A percentile compares a stretch with the other conserved stretches of the same genome.
Evolutionary conservation across 2,113 vertebrate genomes (phyloP).

Genomic region (Perognathus longimembris): DNA sequence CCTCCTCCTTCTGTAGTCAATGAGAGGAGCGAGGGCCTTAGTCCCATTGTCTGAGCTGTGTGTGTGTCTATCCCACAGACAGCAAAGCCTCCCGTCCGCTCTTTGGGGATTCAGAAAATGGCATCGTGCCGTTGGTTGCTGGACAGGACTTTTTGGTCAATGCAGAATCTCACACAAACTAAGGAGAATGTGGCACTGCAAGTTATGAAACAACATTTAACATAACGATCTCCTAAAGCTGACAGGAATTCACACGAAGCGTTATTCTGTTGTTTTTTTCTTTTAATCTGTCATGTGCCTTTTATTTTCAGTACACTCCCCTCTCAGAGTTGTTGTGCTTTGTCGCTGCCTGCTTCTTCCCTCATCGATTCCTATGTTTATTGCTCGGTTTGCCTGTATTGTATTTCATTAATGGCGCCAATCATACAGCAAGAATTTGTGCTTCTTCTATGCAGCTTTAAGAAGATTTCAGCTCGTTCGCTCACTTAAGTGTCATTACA

Average conservation of each 20-base stretch:
- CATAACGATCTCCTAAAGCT: background rate
- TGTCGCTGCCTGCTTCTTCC: background rate
- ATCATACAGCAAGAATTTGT: slow-evolving; percentile 13
- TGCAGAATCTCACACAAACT: too few relatives aligned
- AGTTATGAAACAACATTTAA: background rate
- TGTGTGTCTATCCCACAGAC: too few relatives aligned
- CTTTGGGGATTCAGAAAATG: too few relatives aligned
- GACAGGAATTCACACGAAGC: background rate
- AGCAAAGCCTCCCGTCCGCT: too few relatives aligned
- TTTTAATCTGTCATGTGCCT: background rate
- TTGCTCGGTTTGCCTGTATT: background rate
- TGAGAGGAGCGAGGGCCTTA: too few relatives aligned
- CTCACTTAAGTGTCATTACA: slow-evolving; percentile 59
- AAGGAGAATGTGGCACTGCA: background rate
- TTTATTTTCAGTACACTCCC: slow-evolving; percentile 15
- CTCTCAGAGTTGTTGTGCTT: slow-evolving; percentile 13
- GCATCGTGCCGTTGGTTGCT: background rate
- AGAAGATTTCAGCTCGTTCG: slow-evolving; percentile 54
- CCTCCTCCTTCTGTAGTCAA: too few relatives aligned
- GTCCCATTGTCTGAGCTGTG: too few relatives aligned
- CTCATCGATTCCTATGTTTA: background rate
- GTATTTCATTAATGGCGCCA: background rate
- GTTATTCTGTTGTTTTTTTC: background rate
- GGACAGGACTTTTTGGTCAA: background rate
- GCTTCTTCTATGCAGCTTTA: slow-evolving; percentile 19